These are phyloP conservation scores for Garra rufa DNA, from an alignment of 2,113 vertebrate genomes.

Conservation along the genomic window DNA sequence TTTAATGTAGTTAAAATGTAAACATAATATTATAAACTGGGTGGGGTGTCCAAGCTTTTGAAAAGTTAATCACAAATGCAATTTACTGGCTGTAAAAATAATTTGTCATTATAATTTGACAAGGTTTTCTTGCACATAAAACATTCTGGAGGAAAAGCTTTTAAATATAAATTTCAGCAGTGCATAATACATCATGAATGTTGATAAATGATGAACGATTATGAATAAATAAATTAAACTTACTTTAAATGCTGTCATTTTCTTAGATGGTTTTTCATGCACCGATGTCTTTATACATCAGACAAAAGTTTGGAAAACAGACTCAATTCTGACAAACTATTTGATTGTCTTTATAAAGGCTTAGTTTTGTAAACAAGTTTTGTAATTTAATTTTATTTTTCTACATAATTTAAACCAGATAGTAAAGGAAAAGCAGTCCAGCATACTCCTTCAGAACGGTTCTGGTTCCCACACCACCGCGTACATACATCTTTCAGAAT, in stretches of 20 bases:
- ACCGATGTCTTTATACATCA: too few relatives aligned
- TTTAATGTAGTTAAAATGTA: not conserved
- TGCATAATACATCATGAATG: not conserved
- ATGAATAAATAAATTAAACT: not conserved
- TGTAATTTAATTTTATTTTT: too few relatives aligned
- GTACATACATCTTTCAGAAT: too few relatives aligned
- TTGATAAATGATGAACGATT: not conserved
- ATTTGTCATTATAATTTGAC: not conserved
- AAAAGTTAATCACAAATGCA: not conserved
- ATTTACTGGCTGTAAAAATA: not conserved
- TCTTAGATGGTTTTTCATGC: not conserved
- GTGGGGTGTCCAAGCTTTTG: not conserved
- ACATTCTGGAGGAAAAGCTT: not conserved
- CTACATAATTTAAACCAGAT: too few relatives aligned
- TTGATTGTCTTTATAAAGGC: too few relatives aligned
- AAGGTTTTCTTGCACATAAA: not conserved
- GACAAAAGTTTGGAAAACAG: too few relatives aligned
- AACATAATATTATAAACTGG: too few relatives aligned
- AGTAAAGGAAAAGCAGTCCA: too few relatives aligned
- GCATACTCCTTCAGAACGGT: too few relatives aligned
- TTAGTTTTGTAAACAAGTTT: not conserved
- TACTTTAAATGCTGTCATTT: too few relatives aligned
- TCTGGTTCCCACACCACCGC: too few relatives aligned
- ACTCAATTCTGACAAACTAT: too few relatives aligned
- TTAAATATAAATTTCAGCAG: not conserved